Conservation (phyloP, 2,888 invertebrate species). For the Zaprionus lineosus region DNA sequence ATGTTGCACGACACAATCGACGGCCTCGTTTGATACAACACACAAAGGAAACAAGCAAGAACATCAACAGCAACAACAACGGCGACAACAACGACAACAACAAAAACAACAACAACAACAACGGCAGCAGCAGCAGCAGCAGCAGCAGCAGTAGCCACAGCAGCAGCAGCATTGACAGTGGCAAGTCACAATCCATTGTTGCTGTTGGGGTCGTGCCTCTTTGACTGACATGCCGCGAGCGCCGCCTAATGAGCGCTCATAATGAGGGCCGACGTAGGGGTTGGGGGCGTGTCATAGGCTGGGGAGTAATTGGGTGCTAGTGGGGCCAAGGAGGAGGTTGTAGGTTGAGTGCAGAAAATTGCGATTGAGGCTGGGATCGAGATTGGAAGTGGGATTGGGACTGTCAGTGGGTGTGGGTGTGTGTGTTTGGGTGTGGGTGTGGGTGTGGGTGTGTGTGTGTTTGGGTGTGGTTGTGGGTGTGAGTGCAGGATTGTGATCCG, state of each 20-base stretch:
- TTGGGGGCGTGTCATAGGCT: no score
- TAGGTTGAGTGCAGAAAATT: not conserved
- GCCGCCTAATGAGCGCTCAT: constrained; percentile 76
- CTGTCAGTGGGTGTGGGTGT: not conserved
- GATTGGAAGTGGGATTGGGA: no score
- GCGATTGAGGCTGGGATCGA: constrained; percentile 3
- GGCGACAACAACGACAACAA: no score
- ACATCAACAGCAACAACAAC: not conserved
- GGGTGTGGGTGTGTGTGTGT: not conserved
- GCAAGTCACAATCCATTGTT: constrained; percentile 7
- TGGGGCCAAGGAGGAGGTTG: constrained; percentile 31
- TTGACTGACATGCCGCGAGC: constrained; percentile 67
- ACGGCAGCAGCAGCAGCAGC: not conserved
- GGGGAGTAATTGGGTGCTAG: not conserved
- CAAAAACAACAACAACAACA: constrained; percentile 16
- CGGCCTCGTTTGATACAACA: constrained; percentile 13
- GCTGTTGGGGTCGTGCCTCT: constrained; percentile 50
- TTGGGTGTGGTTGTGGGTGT: not conserved
- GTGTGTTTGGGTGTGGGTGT: not conserved
- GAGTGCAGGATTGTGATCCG: not conserved
- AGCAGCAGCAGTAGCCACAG: not conserved
- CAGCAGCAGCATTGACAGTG: constrained; percentile 1
- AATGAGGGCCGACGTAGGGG: constrained; percentile 66
- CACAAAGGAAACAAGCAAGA: constrained; percentile 13
- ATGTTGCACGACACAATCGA: constrained; percentile 25